Evolutionary conservation across 2,888 invertebrate species (phyloP), one percentile per base, ranked within the genome.

Genomic region (Tupiocoris notatus): DNA sequence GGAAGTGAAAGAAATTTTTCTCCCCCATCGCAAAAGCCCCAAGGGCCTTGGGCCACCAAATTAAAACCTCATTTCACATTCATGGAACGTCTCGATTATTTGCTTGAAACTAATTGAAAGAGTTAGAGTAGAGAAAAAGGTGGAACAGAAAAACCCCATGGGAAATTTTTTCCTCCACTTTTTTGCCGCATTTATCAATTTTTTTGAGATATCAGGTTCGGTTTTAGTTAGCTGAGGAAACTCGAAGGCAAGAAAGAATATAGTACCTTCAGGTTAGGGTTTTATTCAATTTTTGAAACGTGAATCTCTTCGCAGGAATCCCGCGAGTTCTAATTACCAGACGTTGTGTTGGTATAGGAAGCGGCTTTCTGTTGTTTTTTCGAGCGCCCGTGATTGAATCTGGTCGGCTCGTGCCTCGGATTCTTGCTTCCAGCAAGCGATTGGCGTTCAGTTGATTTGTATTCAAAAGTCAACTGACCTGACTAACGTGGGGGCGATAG

Each of bases 21-120:
- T 12, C 39, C 12, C 39, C 39, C 39, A 39, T 39, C 39, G 39
- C 39, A 39, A 12, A 12, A 12, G 39, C 39, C 39, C 39, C 39
- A 39, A 39, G 39, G 59, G 70, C 70, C 24, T 17, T 24, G 59
- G 23, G 59, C 58, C 24, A 70, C 70, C 70, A 73, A 73, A 73
- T 73, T 73, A 63, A 73, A 62, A 63, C 73, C 73, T 73, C 73
- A 63, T 73, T 73, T 73, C 73, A 73, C 73, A 73, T 73, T 73
- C 73, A 73, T 73, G 73, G 56, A 73, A 73, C 62, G 62, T 63
- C 63, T 63, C 63, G 73, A 73, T 73, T 73, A 57, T 73, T 73
- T 73, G 63, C 73, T 73, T 21, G 18, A 73, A 73, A 73, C 73
- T 73, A 73, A 73, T 73, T 73, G 73, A 73, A 73, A 73, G 73